Percentiles rank a stretch among this genome's conserved stretches.
Evolutionary conservation across 2,888 invertebrate species (phyloP).

Genomic region (Sialis lutaria): DNA sequence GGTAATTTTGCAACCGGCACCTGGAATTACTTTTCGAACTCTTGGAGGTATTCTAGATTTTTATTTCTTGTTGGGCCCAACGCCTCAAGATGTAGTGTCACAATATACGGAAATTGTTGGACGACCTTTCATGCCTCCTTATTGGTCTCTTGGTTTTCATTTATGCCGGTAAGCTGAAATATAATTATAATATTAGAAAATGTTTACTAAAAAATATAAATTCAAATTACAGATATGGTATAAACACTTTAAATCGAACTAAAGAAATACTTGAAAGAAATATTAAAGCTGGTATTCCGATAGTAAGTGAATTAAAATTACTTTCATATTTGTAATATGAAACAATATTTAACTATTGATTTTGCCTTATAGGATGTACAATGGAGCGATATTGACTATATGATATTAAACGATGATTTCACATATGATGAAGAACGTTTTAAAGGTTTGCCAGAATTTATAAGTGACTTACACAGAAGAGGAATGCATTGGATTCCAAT

Average conservation of each 20-base stretch:
- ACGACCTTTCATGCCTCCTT: constrained; percentile 65
- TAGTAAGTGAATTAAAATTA: constrained; percentile 32
- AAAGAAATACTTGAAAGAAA: constrained; percentile 47
- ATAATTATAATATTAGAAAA: too few relatives aligned
- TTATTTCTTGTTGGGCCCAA: constrained; percentile 59
- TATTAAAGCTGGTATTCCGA: constrained; percentile 56
- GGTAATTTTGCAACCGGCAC: constrained; percentile 59
- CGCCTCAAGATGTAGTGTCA: constrained; percentile 44
- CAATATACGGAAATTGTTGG: constrained; percentile 59
- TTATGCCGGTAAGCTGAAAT: constrained; percentile 41
- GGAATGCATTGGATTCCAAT: constrained; percentile 65
- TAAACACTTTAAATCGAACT: constrained; percentile 45
- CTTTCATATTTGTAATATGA: neutral
- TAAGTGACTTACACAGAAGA: constrained; percentile 42
- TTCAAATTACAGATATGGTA: constrained; percentile 41
- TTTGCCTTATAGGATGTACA: constrained; percentile 43
- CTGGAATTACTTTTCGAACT: constrained; percentile 65
- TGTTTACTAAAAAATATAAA: neutral
- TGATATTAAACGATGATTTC: constrained; percentile 63
- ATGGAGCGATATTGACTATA: constrained; percentile 78
- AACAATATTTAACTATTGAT: too few relatives aligned
- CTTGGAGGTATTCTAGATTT: constrained; percentile 72
- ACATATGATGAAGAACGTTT: constrained; percentile 48
- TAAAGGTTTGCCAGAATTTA: constrained; percentile 46
- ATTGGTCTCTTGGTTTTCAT: constrained; percentile 81